Evolutionary conservation across 2,797 vertebrate species (phyloP), one percentile per base, ranked within the genome.

Genomic region (Varecia variegata): DNA sequence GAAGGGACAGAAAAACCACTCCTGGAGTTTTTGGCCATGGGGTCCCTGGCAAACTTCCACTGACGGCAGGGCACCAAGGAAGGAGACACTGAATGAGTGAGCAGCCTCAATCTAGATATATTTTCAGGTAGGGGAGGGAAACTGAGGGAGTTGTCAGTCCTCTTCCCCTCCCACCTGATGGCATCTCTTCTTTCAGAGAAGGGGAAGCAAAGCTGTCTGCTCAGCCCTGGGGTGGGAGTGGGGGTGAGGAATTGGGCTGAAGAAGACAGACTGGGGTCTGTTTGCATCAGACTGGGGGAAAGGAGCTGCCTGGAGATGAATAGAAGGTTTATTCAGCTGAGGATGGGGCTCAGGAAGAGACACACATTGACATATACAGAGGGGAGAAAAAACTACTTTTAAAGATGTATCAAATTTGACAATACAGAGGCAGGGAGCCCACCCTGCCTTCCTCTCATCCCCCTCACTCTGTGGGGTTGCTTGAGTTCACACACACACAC

Each of bases 291-390:
- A 82, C 38, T 56, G 6, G 32, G 25, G 15, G n/a, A 20, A 85
- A 95, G 76, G 43, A 91, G 54, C 84, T 89, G 93, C 70, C 56
- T 92, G n/a, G 15, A 17, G 21, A 88, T 96, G 85, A 92, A 81
- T 50, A 93, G 62, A 84, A 85, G 43, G 80, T 93, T 88, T 96
- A 91, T 94, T 95, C 60, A 93, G 83, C 52, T 40, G 70, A 96
- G 6, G 47, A 95, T 14, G 18, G 70, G 79, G 3, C 70, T 93
- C 74, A 80, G 65, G 32, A 88, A 91, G 54, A 94, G 20, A 92
- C 25, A 73, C 67, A 88, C 56, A 76, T n/a, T 95, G 81, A 74
- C 14, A 32, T 58, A 79, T 74, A 62, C 43, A 45, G 4, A 20
- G n/a, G 32, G n/a, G 65, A 92, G 54, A 80, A 83, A 95, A 90